These are phyloP conservation scores for Ephestia elutella DNA, from an alignment of 1,140 invertebrate genomes.

Conservation along the genomic window DNA sequence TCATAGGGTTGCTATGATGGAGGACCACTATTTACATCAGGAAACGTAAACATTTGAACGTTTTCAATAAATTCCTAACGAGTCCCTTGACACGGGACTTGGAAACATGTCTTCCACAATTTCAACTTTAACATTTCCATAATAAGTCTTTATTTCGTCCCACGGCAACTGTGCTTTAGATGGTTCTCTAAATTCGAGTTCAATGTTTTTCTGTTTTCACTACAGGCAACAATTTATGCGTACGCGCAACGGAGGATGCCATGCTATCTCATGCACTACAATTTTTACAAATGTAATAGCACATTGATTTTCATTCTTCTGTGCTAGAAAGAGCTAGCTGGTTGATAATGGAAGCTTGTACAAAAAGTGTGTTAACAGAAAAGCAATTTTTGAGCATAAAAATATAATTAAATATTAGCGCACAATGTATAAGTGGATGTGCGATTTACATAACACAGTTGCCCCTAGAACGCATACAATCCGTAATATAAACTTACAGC, in stretches of 20 bases:
- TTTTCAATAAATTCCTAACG: conserved; percentile 2
- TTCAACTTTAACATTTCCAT: background rate
- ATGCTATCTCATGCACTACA: no score
- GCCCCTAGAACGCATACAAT: background rate
- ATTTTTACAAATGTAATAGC: no score
- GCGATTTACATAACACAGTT: conserved; percentile 2
- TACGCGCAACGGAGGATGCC: no score
- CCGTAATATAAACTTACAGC: conserved; percentile 13
- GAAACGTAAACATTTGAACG: background rate
- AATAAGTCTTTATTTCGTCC: background rate
- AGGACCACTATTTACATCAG: conserved; percentile 13
- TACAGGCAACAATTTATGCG: no score
- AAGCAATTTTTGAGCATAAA: no score
- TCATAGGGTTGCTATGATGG: conserved; percentile 4
- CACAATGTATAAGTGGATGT: background rate
- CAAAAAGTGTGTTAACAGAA: no score
- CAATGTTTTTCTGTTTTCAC: no score
- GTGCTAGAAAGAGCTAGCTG: no score
- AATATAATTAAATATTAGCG: no score
- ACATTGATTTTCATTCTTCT: no score
- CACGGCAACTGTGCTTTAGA: background rate
- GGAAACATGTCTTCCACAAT: conserved; percentile 6
- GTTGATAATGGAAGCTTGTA: no score
- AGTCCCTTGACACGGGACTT: background rate
- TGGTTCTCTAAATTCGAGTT: no score